phyloP scores from a whole-genome alignment of 2,113 vertebrate genomes.

The Cacatua alba region DNA sequence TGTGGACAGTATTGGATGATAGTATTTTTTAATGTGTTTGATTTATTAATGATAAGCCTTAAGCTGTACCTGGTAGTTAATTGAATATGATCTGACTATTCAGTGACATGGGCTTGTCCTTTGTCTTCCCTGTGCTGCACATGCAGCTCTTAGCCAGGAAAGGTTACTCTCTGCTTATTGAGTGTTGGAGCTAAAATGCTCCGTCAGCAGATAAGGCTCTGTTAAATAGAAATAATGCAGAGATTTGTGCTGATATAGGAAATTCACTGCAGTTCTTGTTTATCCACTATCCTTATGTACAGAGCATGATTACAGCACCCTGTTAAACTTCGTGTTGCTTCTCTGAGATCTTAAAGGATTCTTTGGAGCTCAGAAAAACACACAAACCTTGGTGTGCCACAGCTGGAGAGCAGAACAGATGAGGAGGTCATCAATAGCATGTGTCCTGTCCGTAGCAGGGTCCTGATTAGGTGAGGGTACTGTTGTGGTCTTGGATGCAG shows the following conservation, averaged over 20 bases:
- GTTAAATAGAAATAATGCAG: background rate
- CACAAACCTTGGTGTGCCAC: background rate
- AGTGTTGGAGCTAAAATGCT: background rate
- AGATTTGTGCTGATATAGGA: background rate
- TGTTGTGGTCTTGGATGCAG: background rate
- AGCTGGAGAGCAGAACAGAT: background rate
- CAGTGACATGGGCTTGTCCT: background rate
- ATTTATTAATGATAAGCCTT: slow-evolving; percentile 25
- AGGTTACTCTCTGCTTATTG: background rate
- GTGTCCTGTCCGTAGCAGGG: background rate
- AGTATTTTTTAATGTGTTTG: background rate
- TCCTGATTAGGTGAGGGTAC: background rate
- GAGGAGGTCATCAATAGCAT: accelerated
- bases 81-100: slow-evolving; percentile 2
- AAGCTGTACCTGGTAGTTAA: background rate
- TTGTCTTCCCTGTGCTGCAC: background rate
- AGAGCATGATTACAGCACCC: background rate
- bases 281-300: background rate
- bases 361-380: background rate
- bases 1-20: background rate
- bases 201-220: background rate
- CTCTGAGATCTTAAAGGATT: background rate
- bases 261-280: background rate
- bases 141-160: background rate
- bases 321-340: background rate